phyloP scores from a whole-genome alignment of 2,797 vertebrate genomes.

The Emys orbicularis region DNA sequence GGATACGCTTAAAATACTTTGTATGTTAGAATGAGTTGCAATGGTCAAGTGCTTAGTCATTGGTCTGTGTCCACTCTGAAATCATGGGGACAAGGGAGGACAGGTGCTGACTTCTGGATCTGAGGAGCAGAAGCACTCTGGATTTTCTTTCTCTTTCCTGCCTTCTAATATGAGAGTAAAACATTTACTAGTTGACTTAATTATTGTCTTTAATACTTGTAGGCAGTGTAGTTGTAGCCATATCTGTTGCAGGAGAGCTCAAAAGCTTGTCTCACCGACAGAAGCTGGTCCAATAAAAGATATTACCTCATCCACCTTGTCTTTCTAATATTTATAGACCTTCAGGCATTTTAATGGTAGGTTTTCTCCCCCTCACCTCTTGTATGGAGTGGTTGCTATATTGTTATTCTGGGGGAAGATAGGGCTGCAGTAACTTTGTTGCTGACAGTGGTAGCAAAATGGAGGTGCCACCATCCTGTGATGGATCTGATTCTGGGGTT shows the following conservation, averaged over 20 bases:
- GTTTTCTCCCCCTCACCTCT: neutral
- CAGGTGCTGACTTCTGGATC: neutral
- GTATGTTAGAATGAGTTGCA: neutral
- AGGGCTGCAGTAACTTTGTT: neutral
- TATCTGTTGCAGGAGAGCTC: no score
- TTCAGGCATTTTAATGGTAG: neutral
- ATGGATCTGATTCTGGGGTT: neutral
- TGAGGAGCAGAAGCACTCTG: neutral
- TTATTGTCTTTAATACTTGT: neutral
- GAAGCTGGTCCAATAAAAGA: no score
- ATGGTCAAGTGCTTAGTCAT: neutral
- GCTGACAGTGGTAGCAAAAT: neutral
- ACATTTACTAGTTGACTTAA: conserved; percentile 26
- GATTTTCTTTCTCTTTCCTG: conserved; percentile 5
- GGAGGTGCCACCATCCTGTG: fast-evolving
- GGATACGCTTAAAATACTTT: neutral
- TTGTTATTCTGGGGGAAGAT: neutral
- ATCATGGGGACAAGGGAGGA: neutral
- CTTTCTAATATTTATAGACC: neutral
- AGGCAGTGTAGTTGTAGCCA: no score
- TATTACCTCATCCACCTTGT: no score
- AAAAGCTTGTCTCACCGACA: no score
- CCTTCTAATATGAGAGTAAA: conserved; percentile 16
- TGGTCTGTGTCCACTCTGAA: neutral
- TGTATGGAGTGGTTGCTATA: fast-evolving